Evolutionary conservation across 2,888 invertebrate genomes (phyloP), one percentile per base, ranked within the genome.

Genomic region (Acheta domesticus): DNA sequence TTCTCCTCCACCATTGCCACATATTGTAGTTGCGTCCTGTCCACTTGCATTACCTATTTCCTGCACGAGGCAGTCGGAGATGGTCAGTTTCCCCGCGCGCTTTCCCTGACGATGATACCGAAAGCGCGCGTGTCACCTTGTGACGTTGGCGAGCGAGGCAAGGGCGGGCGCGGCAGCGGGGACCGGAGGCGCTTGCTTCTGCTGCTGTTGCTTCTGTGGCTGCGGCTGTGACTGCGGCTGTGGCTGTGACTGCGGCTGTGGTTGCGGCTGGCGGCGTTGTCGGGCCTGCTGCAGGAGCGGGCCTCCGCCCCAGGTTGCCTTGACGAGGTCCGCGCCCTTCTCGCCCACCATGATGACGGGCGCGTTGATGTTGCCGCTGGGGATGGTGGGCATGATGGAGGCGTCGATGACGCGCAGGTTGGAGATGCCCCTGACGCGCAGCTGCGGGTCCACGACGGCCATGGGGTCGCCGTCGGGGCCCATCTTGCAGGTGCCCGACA

Each of bases 261-360:
- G 0, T 16, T 19, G 14, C 4, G 62, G 62, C 62, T 62, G 62
- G n/a, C 62, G 62, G 14, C 62, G 62, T 19, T n/a, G 14, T 8
- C 62, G 14, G 4, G n/a, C 62, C 12, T 19, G 14, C n/a, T n/a
- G 62, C 14, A 20, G 75, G 20, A 14, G n/a, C 19, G 20, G 12
- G 19, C 20, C 16, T 12, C 48, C 76, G 19, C 16, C 83, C 94
- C 94, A 94, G 62, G 91, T 88, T 78, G 90, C 89, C 85, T 94
- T 94, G 62, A 96, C 91, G 87, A 96, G 86, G 86, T 96, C 95
- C 2, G 96, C 91, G 0, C 93, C 95, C 85, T 95, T 96, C 85
- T 96, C 96, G 0, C 90, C 96, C 36, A 96, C 94, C 96, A 96
- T 96, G 49, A 95, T 93, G 0, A 92, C 92, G 0, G 96, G 95